phyloP scores from a whole-genome alignment of 2,113 vertebrate genomes.

The Cettia cetti region DNA sequence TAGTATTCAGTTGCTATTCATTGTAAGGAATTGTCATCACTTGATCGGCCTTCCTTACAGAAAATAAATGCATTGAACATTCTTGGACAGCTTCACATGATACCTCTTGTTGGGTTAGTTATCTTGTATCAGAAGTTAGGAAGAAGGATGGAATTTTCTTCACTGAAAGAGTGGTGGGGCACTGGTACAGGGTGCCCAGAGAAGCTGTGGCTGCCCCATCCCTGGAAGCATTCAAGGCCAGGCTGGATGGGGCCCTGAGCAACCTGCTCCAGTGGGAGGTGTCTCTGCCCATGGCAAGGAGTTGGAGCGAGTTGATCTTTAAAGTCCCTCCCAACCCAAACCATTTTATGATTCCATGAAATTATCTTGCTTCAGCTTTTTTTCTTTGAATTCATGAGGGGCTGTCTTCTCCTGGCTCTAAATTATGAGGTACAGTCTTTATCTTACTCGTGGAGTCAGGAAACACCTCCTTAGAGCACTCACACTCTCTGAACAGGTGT shows the following conservation, averaged over 20 bases:
- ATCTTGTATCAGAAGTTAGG: neutral
- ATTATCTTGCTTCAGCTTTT: neutral
- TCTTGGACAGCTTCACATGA: neutral
- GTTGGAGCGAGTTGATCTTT: rapidly evolving
- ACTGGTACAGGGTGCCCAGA: neutral
- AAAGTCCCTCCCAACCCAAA: neutral
- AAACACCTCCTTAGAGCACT: neutral
- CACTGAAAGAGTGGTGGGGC: neutral
- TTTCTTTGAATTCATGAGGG: neutral
- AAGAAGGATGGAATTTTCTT: neutral
- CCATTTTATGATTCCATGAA: neutral
- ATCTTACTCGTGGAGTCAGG: neutral
- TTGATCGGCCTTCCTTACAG: neutral
- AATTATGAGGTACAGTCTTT: neutral
- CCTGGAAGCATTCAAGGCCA: neutral
- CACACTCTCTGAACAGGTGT: neutral
- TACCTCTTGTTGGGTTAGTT: neutral
- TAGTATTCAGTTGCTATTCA: neutral
- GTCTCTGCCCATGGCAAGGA: neutral
- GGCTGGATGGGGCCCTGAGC: neutral
- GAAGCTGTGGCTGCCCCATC: neutral
- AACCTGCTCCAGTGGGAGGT: rapidly evolving
- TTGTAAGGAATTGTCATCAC: neutral
- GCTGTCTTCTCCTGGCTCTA: neutral
- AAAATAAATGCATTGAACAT: neutral